phyloP scores from a whole-genome alignment of 2,888 invertebrate genomes.

The Athrips mouffetella region DNA sequence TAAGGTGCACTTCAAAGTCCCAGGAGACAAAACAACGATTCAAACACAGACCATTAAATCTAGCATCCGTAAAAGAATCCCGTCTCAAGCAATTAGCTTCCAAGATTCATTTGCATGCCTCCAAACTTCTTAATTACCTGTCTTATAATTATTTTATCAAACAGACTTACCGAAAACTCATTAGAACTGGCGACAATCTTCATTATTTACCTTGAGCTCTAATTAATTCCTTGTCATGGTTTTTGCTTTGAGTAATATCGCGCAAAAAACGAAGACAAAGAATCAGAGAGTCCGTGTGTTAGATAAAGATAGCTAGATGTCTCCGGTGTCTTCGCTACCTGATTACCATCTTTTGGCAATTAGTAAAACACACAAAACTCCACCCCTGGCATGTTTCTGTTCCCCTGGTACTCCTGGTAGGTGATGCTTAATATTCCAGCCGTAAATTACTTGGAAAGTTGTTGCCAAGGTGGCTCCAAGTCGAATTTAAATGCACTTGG shows the following conservation, averaged over 20 bases:
- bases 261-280: slow-evolving; percentile 42
- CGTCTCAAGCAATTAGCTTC: slow-evolving; percentile 53
- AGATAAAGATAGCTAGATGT: slow-evolving; percentile 47
- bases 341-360: slow-evolving; percentile 81
- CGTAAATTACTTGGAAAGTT: slow-evolving; percentile 77
- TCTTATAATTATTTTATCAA: slow-evolving; percentile 62
- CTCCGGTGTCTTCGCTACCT: slow-evolving; percentile 61
- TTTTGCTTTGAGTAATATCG: slow-evolving; percentile 76
- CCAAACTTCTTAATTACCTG: slow-evolving; percentile 71
- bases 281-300: slow-evolving; percentile 24
- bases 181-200: slow-evolving; percentile 73
- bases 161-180: slow-evolving; percentile 65
- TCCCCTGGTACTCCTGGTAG: slow-evolving; percentile 76
- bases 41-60: slow-evolving; percentile 11
- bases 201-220: slow-evolving; percentile 77
- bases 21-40: slow-evolving; percentile 12
- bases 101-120: slow-evolving; percentile 41
- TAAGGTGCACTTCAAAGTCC: slow-evolving; percentile 5
- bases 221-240: slow-evolving; percentile 80
- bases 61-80: slow-evolving; percentile 24
- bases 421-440: slow-evolving; percentile 75
- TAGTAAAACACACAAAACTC: slow-evolving; percentile 82
- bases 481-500: slow-evolving; percentile 64
- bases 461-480: slow-evolving; percentile 63
- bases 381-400: slow-evolving; percentile 74